phyloP scores from a whole-genome alignment of 2,797 vertebrate species.

The Silurus lanzhouensis region DNA sequence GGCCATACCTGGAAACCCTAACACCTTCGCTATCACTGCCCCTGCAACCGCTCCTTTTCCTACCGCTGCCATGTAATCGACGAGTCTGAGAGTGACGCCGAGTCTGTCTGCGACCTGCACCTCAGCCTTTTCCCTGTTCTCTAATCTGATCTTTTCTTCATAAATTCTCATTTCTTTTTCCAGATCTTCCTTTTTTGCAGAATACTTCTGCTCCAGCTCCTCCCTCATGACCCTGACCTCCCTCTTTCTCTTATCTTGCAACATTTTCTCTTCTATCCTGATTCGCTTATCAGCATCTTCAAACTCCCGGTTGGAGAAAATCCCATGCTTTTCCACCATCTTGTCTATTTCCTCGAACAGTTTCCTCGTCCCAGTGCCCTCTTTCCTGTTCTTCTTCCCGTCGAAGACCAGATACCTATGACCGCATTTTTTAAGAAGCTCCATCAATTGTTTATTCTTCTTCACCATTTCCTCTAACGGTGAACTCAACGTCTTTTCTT shows the following conservation, averaged over 20 bases:
- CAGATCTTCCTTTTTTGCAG: slow-evolving; percentile 27
- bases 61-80: slow-evolving; percentile 52
- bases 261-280: slow-evolving; percentile 28
- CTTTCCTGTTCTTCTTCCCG: background rate
- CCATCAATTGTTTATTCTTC: slow-evolving; percentile 20
- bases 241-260: slow-evolving; percentile 40
- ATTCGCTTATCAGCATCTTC: slow-evolving; percentile 55
- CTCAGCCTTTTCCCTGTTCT: slow-evolving; percentile 52
- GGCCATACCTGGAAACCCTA: slow-evolving; percentile 24
- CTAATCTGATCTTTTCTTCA: slow-evolving; percentile 18
- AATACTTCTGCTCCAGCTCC: slow-evolving; percentile 26
- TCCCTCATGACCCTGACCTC: slow-evolving; percentile 22
- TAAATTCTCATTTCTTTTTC: background rate
- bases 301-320: slow-evolving; percentile 46
- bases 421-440: slow-evolving; percentile 48
- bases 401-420: slow-evolving; percentile 40
- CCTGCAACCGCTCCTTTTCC: slow-evolving; percentile 46
- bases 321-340: slow-evolving; percentile 25
- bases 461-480: slow-evolving; percentile 26
- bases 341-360: slow-evolving; percentile 40
- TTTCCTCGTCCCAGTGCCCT: background rate
- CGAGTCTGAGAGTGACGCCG: slow-evolving; percentile 44
- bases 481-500: background rate
- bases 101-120: slow-evolving; percentile 36
- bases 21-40: background rate